phyloP scores from a whole-genome alignment of 1,140 invertebrate species.

The Frieseomelitta varia region DNA sequence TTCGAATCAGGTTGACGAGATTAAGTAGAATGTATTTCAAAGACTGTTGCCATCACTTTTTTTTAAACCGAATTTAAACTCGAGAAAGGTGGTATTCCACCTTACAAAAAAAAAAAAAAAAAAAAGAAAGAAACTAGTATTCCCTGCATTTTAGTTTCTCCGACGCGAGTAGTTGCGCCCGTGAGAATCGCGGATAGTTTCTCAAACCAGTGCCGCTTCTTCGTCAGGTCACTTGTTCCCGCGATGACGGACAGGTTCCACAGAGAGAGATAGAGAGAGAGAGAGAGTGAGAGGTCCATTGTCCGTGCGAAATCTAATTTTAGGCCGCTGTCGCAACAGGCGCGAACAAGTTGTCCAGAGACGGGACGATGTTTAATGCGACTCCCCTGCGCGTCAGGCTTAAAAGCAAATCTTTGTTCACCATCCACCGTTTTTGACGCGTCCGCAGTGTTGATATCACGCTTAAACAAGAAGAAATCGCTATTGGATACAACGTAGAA shows the following conservation, averaged over 20 bases:
- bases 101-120: too few relatives aligned
- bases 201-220: not conserved
- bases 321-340: constrained; percentile 22
- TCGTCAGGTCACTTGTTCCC: constrained; percentile 3
- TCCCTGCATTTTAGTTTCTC: too few relatives aligned
- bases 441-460: too few relatives aligned
- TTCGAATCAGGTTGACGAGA: too few relatives aligned
- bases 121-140: too few relatives aligned
- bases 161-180: too few relatives aligned
- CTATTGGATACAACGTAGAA: too few relatives aligned
- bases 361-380: constrained; percentile 54
- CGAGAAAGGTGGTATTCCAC: too few relatives aligned
- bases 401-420: constrained; percentile 56
- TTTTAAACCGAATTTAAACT: too few relatives aligned
- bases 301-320: constrained; percentile 53
- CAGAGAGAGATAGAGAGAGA: not conserved
- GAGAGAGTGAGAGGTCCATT: constrained; percentile 29
- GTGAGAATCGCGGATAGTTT: not conserved
- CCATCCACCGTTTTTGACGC: constrained; percentile 23
- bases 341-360: constrained; percentile 50
- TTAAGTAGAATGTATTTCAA: too few relatives aligned
- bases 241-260: constrained; percentile 2
- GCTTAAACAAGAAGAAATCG: too few relatives aligned
- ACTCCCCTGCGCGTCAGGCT: constrained; percentile 26
- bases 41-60: too few relatives aligned